Base-by-base conservation (phyloP, 2,113 vertebrate genomes). In the Atractosteus spatula region DNA sequence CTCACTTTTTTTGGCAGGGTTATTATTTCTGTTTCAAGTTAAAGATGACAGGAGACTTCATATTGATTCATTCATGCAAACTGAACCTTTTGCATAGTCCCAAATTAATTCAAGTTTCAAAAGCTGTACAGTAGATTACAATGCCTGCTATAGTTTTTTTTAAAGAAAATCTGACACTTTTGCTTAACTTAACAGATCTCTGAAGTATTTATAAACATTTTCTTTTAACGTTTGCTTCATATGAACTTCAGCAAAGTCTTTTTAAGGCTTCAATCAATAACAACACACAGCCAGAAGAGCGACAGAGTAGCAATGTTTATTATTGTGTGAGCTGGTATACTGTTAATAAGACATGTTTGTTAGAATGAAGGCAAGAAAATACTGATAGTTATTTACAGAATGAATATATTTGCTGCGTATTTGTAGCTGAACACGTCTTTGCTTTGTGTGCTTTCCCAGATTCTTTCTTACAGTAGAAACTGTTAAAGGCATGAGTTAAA, bases 311-410 rank as follows among this genome's bases (percentile, higher is more conserved):
- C 64, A 74, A 80, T 79, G 80, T 89, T 86, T 86, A 85, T 84
- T 87, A 74, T 71, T 75, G 77, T 73, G 70, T 65, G 82, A 82
- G 78, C n/a, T 81, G 77, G 74, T 77, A 82, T 78, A 92, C 78
- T 90, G 89, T 90, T 89, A 91, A 90, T 92, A 95, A 87, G 91
- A 92, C 91, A 85, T 88, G 78, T 78, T 87, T 85, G 89, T 89
- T 91, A 90, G 89, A 90, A 84, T 91, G 90, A 90, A 88, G 83
- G 87, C 89, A 93, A 90, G 77, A 93, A 92, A 91, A 93, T 87
- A 91, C 82, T 84, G 89, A 89, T 78, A 90, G 84, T 86, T 97
- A 96, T 96, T 93, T 95, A 96, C 94, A 96, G 82, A 87, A 88
- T 88, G 88, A 90, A 89, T 90, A 88, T 91, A 90, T 80, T 86